Evolutionary conservation across 2,888 invertebrate genomes (phyloP).

Genomic region (Lasioglossum malachurum): DNA sequence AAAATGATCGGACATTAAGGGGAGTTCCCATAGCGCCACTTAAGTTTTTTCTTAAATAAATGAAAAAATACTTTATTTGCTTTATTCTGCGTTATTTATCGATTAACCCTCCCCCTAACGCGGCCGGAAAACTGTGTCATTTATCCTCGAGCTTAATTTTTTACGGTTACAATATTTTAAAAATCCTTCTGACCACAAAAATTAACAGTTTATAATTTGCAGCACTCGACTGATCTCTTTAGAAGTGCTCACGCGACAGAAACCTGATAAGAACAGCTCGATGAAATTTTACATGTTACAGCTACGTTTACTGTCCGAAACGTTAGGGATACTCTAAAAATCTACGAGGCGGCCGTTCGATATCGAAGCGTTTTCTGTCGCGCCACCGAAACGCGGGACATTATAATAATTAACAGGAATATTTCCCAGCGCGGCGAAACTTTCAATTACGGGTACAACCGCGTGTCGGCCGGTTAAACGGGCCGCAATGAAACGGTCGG

Average conservation of each 20-base stretch:
- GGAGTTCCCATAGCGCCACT: neutral
- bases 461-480: constrained; percentile 23
- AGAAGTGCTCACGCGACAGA: too few relatives aligned
- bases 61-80: neutral
- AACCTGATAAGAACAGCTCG: neutral
- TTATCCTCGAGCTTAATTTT: neutral
- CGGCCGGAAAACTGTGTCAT: neutral
- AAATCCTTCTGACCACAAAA: too few relatives aligned
- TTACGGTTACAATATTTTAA: too few relatives aligned
- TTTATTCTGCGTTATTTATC: neutral
- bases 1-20: neutral
- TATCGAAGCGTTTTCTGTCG: neutral
- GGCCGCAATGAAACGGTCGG: constrained; percentile 22
- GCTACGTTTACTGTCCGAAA: neutral
- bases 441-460: constrained; percentile 38
- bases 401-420: constrained; percentile 44
- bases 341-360: neutral
- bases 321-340: neutral
- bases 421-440: constrained; percentile 35
- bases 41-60: neutral
- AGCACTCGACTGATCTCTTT: too few relatives aligned
- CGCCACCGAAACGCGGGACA: constrained; percentile 3
- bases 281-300: neutral
- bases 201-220: too few relatives aligned
- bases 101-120: neutral